These are phyloP conservation scores for Rhynchopsitta pachyrhyncha DNA, from an alignment of 2,113 vertebrate genomes.

Conservation along the genomic window DNA sequence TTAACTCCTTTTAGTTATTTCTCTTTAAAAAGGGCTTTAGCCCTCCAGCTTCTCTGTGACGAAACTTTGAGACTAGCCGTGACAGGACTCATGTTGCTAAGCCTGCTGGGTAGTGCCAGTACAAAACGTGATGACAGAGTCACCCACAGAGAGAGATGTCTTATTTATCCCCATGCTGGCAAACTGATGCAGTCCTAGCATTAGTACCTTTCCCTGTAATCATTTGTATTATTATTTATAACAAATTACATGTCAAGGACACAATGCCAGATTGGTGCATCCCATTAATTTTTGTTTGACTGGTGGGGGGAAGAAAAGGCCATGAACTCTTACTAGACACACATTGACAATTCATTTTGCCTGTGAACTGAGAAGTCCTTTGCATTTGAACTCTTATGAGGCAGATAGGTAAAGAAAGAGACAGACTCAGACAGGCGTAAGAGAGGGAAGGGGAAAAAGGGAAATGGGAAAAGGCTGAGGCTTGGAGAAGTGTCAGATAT, in stretches of 20 bases:
- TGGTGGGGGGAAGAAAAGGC: constrained; percentile 16
- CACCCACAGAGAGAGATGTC: constrained; percentile 55
- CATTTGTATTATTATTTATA: constrained; percentile 70
- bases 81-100: constrained; percentile 25
- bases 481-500: not conserved
- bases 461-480: not conserved
- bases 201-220: constrained; percentile 36
- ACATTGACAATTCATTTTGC: constrained; percentile 49
- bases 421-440: not conserved
- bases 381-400: constrained; percentile 17
- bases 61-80: constrained; percentile 38
- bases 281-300: constrained; percentile 51
- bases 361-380: constrained; percentile 17
- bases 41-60: constrained; percentile 27
- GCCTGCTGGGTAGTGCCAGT: not conserved
- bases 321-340: constrained; percentile 16
- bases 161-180: constrained; percentile 52
- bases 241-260: constrained; percentile 61
- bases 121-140: constrained; percentile 42
- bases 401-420: not conserved
- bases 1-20: constrained; percentile 30
- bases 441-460: not conserved
- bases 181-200: constrained; percentile 57
- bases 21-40: constrained; percentile 8
- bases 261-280: constrained; percentile 33